Evolutionary conservation across 1,140 invertebrate genomes (phyloP), one percentile per base, ranked within the genome.

Genomic region (Pantala flavescens): DNA sequence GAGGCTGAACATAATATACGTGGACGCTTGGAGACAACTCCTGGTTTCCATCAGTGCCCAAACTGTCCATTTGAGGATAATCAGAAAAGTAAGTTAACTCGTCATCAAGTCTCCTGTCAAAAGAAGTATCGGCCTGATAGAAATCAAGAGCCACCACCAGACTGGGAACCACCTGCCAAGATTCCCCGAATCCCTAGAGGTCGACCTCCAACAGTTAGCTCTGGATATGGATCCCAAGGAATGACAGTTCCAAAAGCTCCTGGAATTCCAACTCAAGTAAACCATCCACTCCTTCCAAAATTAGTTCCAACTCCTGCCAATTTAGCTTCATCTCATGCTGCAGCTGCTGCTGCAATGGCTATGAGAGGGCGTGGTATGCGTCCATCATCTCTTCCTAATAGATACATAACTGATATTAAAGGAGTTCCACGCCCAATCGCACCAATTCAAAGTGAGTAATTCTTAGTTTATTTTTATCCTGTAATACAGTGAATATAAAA

Each of bases 31-130:
- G 93, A 96, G 78, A 87, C 92, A 74, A 93, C 94, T 11, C 90
- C 92, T 43, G 89, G 92, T 0, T 93, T 93, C 81, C 95, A 96
- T 83, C 93, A 97, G 79, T 98, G 96, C 82, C 90, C 93, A 0
- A 93, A 95, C 80, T 98, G 96, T 86, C 91, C 93, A 0, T 98
- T 96, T 80, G 96, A 98, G 81, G 94, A 96, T 79, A 96, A 95
- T 80, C 92, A 93, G 74, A 97, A 97, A 82, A 91, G 92, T n/a
- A 96, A 97, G 84, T 83, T 97, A 73, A 93, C 90, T 0, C 86
- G 94, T 21, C 96, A 98, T 85, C 86, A 92, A 76, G 86, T 92
- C n/a, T 90, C 93, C 5, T 98, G 96, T 84, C 86, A 89, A 21
- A 96, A 96, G 82, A 94, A 95, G 81, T 97, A 96, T 82, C 90